Conservation (phyloP, 1,140 invertebrate genomes). For the Drosophila watanabei region DNA sequence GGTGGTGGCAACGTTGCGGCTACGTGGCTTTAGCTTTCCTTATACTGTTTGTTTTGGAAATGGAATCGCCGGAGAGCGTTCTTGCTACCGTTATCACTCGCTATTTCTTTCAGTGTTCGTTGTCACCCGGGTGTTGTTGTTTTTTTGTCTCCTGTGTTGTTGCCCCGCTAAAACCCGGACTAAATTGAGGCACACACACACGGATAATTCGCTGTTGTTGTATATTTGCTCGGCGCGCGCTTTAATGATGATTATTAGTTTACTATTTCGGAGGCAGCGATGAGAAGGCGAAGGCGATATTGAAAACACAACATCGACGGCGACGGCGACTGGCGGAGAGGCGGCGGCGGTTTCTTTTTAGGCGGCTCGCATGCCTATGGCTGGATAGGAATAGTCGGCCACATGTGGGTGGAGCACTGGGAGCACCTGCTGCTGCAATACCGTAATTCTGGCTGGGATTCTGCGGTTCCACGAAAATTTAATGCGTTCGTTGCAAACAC, state of each 20-base stretch:
- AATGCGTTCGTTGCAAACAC: slow-evolving; percentile 81
- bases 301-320: slow-evolving; percentile 29
- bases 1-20: slow-evolving; percentile 58
- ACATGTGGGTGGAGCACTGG: slow-evolving; percentile 28
- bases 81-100: neutral
- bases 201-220: slow-evolving; percentile 18
- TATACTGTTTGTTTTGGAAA: slow-evolving; percentile 29
- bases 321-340: neutral
- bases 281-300: slow-evolving; percentile 15
- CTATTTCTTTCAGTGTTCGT: slow-evolving; percentile 32
- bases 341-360: slow-evolving; percentile 33
- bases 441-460: slow-evolving; percentile 24
- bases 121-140: slow-evolving; percentile 39
- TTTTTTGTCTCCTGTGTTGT: slow-evolving; percentile 24
- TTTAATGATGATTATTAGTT: slow-evolving; percentile 35
- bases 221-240: slow-evolving; percentile 12
- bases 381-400: slow-evolving; percentile 14
- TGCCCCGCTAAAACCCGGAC: slow-evolving; percentile 7
- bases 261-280: slow-evolving; percentile 31
- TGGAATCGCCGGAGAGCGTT: slow-evolving; percentile 30
- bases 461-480: slow-evolving; percentile 67
- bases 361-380: slow-evolving; percentile 47
- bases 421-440: slow-evolving; percentile 6
- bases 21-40: slow-evolving; percentile 51
- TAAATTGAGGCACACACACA: slow-evolving; percentile 23